A percentile compares a stretch with the other conserved stretches of the same genome.
phyloP scores from a whole-genome alignment of 2,888 invertebrate genomes.

The Uropetala carovei region DNA sequence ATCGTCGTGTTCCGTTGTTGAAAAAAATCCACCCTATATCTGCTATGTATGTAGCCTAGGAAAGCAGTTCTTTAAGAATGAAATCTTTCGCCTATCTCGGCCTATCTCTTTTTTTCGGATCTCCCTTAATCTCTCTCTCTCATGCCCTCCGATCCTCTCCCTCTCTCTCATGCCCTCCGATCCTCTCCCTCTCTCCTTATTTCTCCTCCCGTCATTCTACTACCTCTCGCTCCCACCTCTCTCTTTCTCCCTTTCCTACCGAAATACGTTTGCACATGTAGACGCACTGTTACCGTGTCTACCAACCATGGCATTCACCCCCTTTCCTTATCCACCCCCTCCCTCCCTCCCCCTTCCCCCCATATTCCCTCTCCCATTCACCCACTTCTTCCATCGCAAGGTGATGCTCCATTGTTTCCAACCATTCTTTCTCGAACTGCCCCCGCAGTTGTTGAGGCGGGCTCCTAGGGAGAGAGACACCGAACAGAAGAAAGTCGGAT shows the following conservation, averaged over 20 bases:
- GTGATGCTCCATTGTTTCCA: slow-evolving; percentile 54
- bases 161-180: neutral
- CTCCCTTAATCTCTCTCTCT: too few relatives aligned
- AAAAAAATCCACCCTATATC: too few relatives aligned
- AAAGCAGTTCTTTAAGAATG: slow-evolving; percentile 51
- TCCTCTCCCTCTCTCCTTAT: too few relatives aligned
- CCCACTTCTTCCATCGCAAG: slow-evolving; percentile 37
- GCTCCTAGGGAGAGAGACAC: too few relatives aligned
- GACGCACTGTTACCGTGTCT: slow-evolving; percentile 43
- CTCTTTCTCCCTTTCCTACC: neutral
- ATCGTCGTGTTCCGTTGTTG: too few relatives aligned
- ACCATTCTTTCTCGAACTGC: slow-evolving; percentile 10
- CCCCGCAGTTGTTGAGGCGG: neutral
- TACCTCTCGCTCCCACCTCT: neutral
- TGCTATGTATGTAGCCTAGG: too few relatives aligned
- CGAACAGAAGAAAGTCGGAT: slow-evolving; percentile 42
- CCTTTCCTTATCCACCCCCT: neutral
- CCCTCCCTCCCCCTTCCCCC: neutral
- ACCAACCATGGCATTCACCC: neutral
- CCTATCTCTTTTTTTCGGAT: neutral
- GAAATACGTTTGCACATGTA: slow-evolving; percentile 51
- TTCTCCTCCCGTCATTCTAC: too few relatives aligned
- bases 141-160: too few relatives aligned
- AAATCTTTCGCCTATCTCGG: neutral
- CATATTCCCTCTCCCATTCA: slow-evolving; percentile 14